Evolutionary conservation across 2,797 vertebrate species (phyloP).

Genomic region (Neosalanx taihuensis): DNA sequence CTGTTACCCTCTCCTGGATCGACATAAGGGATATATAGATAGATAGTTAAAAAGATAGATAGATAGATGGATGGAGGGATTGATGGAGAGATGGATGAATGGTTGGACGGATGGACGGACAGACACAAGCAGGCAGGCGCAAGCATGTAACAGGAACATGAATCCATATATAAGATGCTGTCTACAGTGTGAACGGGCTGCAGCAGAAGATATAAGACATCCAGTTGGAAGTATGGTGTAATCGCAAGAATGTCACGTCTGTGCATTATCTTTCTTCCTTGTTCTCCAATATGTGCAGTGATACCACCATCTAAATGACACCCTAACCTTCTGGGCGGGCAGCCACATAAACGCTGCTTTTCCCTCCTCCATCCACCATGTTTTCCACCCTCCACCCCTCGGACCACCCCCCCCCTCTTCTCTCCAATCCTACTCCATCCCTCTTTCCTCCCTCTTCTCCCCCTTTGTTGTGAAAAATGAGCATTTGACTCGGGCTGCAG

Average conservation of each 20-base stretch:
- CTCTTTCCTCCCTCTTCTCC: neutral
- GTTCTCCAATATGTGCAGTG: neutral
- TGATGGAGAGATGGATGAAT: too few species aligned
- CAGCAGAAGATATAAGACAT: neutral
- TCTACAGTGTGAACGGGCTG: neutral
- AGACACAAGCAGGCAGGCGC: neutral
- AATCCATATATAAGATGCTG: neutral
- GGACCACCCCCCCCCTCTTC: too few species aligned
- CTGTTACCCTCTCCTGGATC: too few species aligned
- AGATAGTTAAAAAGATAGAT: too few species aligned
- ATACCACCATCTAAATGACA: neutral
- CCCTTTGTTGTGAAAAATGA: conserved; percentile 12
- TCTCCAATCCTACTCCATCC: neutral
- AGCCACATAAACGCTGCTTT: neutral
- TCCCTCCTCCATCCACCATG: neutral
- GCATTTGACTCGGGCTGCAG: conserved; percentile 1
- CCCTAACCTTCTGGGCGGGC: neutral
- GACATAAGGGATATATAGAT: too few species aligned
- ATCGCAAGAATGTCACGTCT: too few species aligned
- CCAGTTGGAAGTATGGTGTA: too few species aligned
- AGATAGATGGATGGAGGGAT: neutral
- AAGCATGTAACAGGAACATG: neutral
- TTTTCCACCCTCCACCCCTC: too few species aligned
- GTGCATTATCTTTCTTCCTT: neutral
- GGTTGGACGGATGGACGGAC: neutral